phyloP scores from a whole-genome alignment of 1,140 invertebrate genomes.

The Condylostylus longicornis region DNA sequence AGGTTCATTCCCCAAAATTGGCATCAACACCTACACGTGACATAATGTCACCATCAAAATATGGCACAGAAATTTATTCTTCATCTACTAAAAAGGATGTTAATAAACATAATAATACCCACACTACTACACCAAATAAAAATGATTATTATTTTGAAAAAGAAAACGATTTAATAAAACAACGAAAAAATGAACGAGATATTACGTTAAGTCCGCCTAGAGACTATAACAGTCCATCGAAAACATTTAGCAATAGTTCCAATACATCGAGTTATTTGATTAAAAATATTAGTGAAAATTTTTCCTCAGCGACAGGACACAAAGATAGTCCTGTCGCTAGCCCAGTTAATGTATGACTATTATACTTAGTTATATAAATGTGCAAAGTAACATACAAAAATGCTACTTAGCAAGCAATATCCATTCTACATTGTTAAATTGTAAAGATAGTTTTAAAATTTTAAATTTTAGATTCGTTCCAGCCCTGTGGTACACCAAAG shows the following conservation, averaged over 20 bases:
- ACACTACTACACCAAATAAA: conserved; percentile 14
- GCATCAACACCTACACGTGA: conserved; percentile 3
- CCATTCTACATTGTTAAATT: background rate
- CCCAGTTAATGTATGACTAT: conserved; percentile 4
- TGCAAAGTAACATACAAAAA: too few species aligned
- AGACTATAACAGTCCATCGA: conserved; percentile 13
- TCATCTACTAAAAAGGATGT: too few species aligned
- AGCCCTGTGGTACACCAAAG: conserved; percentile 27
- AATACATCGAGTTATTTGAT: background rate
- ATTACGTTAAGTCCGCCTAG: conserved; percentile 23
- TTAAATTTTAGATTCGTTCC: conserved; percentile 20
- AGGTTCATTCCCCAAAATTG: conserved; percentile 2
- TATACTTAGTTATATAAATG: too few species aligned
- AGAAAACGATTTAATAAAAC: conserved; percentile 27
- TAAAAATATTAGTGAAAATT: background rate
- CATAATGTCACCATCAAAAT: conserved; percentile 8
- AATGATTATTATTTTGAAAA: conserved; percentile 32
- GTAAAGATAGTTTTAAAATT: background rate
- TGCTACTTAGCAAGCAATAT: conserved; percentile 1
- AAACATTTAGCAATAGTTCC: background rate
- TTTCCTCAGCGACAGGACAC: conserved; percentile 10
- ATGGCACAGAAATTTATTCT: conserved; percentile 23
- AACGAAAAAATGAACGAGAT: conserved; percentile 13
- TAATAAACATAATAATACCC: conserved; percentile 22
- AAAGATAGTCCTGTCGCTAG: conserved; percentile 7